These are phyloP conservation scores for Rhynchomys soricoides DNA, from an alignment of 2,113 vertebrate species.

Conservation along the genomic window DNA sequence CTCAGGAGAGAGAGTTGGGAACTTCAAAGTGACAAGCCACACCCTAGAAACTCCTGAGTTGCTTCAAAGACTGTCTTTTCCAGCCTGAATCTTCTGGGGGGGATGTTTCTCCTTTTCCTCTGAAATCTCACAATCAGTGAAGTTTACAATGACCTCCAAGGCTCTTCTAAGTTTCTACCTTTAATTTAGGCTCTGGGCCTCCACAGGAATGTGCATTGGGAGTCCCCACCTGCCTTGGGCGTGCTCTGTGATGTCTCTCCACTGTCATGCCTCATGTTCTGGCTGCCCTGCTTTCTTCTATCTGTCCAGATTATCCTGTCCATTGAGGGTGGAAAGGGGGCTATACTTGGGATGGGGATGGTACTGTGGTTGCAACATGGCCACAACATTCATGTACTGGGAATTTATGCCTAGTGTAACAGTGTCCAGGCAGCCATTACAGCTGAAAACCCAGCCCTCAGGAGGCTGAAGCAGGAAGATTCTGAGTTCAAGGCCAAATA, in stretches of 20 bases:
- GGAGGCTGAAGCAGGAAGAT: not conserved
- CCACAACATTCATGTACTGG: not conserved
- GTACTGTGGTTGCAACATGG: not conserved
- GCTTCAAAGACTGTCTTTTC: slow-evolving; percentile 11
- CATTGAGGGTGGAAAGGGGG: not conserved
- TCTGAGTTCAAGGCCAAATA: not conserved
- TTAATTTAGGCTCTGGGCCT: not conserved
- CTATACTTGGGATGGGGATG: not conserved
- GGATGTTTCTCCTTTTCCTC: not conserved
- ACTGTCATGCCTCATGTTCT: not conserved
- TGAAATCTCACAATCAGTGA: not conserved
- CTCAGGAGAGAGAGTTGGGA: not conserved
- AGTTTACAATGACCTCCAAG: not conserved
- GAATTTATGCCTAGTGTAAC: not conserved
- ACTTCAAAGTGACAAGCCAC: not conserved
- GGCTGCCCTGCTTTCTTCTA: not conserved
- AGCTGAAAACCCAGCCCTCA: not conserved
- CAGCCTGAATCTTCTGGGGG: not conserved
- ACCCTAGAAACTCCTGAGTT: not conserved
- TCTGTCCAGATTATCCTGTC: not conserved
- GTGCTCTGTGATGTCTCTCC: not conserved
- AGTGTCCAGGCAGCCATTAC: not conserved
- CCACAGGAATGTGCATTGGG: not conserved
- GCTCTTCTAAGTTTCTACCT: not conserved
- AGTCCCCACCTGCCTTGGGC: not conserved